Conservation (phyloP, 2,797 vertebrate species). For the Takifugu ocellatus region DNA sequence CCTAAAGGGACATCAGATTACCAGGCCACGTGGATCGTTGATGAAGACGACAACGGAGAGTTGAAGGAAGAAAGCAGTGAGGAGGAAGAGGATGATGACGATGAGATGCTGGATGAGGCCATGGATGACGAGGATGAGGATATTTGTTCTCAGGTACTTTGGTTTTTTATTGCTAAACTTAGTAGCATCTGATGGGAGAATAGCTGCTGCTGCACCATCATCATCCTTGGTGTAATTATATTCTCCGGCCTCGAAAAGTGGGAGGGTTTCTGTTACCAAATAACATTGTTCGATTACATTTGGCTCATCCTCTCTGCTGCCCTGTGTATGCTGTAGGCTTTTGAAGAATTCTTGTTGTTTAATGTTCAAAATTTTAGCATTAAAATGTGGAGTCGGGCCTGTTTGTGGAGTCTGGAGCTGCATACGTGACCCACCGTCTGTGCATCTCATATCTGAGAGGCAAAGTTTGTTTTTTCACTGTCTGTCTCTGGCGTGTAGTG, state of each 20-base stretch:
- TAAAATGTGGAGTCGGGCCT: too few species aligned
- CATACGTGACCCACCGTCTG: slow-evolving; percentile 73
- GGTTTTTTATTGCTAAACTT: neutral
- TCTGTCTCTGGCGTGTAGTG: slow-evolving; percentile 72
- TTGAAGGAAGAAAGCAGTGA: slow-evolving; percentile 70
- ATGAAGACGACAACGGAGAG: slow-evolving; percentile 64
- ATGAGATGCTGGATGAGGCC: slow-evolving; percentile 76
- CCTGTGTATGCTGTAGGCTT: too few species aligned
- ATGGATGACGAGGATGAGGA: slow-evolving; percentile 70
- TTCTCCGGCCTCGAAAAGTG: too few species aligned
- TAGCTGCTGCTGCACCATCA: too few species aligned
- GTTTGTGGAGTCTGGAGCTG: slow-evolving; percentile 39
- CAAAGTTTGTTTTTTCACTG: slow-evolving; percentile 77
- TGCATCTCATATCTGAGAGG: slow-evolving; percentile 55
- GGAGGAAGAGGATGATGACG: slow-evolving; percentile 64
- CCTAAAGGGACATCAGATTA: slow-evolving; percentile 95
- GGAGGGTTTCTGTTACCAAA: too few species aligned
- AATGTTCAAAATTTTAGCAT: too few species aligned
- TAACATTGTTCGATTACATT: too few species aligned
- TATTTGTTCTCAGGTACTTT: slow-evolving; percentile 66
- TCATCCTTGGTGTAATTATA: too few species aligned
- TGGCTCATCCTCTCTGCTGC: too few species aligned
- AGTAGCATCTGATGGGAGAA: too few species aligned
- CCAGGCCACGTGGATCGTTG: slow-evolving; percentile 93
- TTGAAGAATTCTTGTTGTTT: too few species aligned